Percentiles rank a stretch among this genome's conserved stretches.
Conservation (phyloP, 2,797 vertebrate genomes). For the Serranus cabrilla region DNA sequence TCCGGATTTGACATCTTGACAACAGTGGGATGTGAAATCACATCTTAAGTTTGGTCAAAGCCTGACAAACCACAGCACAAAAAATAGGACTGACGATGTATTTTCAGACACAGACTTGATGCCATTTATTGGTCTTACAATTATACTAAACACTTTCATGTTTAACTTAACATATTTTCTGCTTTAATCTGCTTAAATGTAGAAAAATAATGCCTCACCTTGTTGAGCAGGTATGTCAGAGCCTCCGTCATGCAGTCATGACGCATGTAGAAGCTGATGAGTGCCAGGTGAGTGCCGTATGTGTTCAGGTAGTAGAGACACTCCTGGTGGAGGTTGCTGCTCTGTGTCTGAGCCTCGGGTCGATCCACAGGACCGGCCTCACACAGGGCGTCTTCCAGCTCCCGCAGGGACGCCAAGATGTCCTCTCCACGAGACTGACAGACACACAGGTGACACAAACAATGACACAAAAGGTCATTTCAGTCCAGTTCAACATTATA, state of each 20-base stretch:
- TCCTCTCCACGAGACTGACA: conserved; percentile 87
- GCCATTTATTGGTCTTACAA: too few relatives aligned
- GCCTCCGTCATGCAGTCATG: conserved; percentile 93
- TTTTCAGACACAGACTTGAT: too few relatives aligned
- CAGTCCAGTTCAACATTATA: background rate
- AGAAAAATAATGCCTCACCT: conserved; percentile 79
- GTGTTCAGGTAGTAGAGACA: conserved; percentile 94
- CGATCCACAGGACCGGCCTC: conserved; percentile 85
- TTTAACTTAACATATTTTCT: too few relatives aligned
- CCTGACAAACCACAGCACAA: conserved; percentile 4
- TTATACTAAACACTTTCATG: too few relatives aligned
- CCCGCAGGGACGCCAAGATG: conserved; percentile 91
- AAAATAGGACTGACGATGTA: background rate
- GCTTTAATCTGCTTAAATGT: too few relatives aligned
- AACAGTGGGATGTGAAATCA: background rate
- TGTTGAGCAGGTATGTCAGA: conserved; percentile 90
- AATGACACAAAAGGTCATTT: background rate
- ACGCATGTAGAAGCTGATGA: conserved; percentile 94
- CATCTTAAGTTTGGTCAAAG: background rate
- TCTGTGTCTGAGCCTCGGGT: conserved; percentile 85
- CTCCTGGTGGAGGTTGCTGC: conserved; percentile 90
- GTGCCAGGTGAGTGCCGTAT: conserved; percentile 93
- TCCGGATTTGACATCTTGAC: background rate
- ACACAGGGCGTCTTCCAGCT: conserved; percentile 88
- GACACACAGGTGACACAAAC: background rate